These are phyloP conservation scores for Cynoglossus semilaevis DNA, from an alignment of 2,113 vertebrate species.

Conservation along the genomic window DNA sequence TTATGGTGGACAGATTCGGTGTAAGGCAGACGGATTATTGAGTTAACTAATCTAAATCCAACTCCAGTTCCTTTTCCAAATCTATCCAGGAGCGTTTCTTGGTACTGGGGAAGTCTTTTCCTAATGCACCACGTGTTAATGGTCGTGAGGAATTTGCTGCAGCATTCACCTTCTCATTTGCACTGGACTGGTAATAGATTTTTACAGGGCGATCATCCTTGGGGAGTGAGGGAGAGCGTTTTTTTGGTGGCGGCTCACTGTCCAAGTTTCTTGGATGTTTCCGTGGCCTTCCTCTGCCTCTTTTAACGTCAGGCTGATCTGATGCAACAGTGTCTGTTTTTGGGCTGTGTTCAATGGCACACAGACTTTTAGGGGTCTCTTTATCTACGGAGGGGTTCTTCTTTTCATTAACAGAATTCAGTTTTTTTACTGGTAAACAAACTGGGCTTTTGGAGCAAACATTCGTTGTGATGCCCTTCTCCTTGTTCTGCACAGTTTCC, in stretches of 20 bases:
- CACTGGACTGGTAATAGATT: rapidly evolving
- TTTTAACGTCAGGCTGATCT: background rate
- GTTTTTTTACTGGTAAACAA: background rate
- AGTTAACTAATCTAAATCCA: slow-evolving; percentile 18
- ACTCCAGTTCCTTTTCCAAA: slow-evolving; percentile 59
- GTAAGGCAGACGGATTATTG: slow-evolving; percentile 13
- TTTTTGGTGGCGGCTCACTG: rapidly evolving
- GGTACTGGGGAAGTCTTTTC: slow-evolving; percentile 69
- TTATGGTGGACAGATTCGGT: slow-evolving; percentile 4
- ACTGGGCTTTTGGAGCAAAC: background rate
- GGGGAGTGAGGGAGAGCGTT: background rate
- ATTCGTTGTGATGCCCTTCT: background rate
- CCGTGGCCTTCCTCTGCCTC: slow-evolving; percentile 48
- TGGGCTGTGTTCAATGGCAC: no score
- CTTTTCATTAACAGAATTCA: no score
- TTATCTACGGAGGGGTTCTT: no score
- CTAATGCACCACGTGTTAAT: slow-evolving; percentile 56
- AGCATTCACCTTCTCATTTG: background rate
- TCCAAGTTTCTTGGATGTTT: slow-evolving; percentile 9
- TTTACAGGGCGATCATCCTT: background rate
- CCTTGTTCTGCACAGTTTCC: background rate
- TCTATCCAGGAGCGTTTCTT: slow-evolving; percentile 71
- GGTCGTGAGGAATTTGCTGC: background rate
- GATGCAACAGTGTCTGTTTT: background rate
- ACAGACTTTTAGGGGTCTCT: no score